Base-by-base conservation (phyloP, 2,113 vertebrate species). In the Channa argus region DNA sequence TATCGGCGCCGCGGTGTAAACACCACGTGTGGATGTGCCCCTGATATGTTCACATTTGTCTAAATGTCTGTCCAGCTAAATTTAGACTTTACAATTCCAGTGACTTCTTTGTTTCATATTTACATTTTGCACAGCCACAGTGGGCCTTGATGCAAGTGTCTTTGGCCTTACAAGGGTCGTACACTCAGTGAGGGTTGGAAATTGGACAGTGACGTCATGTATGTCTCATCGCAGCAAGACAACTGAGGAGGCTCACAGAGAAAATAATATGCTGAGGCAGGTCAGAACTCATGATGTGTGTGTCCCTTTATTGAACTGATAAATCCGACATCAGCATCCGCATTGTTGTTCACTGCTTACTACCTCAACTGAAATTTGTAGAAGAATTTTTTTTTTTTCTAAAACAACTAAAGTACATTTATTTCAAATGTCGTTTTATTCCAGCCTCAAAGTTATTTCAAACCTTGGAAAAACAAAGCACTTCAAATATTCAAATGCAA, bases 1-100 rank as follows among this genome's bases (percentile, higher is more conserved):
- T 83, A 90, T 85, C 63, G 80, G 44, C 14, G 14, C 69, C 33
- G 47, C 13, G 38, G 62, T 11, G 43, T 74, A 80, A 89, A 91
- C 63, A 64, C 63, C 54, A 64, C 66, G 59, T n/a, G 45, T 56
- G 64, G 71, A 86, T 7, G 1, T 62, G 15, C 43, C 54, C n/a
- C 64, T 46, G 45, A 41, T 71, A 1, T 54, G 61, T 41, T 76
- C 52, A 76, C 52, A 45, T 45, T 39, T 62, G 63, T 38, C 14
- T 41, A 37, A 6, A 3, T 66, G 62, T 69, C 34, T 45, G n/a
- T 2, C 34, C 7, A 3, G 43, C 47, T 65, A 69, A 68, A 38
- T 72, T 50, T 52, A 63, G 34, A 61, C 53, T 13, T 5, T 24
- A 2, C 34, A 8, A 45, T 15, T 55, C 9, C 41, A 14, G 15